Evolutionary conservation across 2,888 invertebrate genomes (phyloP).

Genomic region (Imbricaverruca yamaguchii): DNA sequence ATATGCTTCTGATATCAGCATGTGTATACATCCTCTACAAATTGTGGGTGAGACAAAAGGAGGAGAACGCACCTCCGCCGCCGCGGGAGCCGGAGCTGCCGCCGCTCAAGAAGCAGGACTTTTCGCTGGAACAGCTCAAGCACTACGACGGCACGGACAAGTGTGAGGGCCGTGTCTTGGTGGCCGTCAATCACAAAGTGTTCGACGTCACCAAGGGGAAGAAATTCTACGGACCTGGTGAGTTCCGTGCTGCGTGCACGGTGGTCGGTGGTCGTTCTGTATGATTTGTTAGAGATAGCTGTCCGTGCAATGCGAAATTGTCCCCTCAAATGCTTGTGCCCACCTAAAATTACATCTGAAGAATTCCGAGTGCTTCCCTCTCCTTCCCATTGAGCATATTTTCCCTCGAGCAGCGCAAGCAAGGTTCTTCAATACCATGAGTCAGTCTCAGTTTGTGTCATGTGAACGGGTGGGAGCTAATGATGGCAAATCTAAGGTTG

Average conservation of each 20-base stretch:
- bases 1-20: slow-evolving; percentile 40
- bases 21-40: slow-evolving; percentile 42
- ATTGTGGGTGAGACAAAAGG: slow-evolving; percentile 35
- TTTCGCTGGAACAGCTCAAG: slow-evolving; percentile 77
- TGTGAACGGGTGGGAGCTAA: too few relatives aligned
- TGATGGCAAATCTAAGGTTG: too few relatives aligned
- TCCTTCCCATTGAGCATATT: too few relatives aligned
- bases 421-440: too few relatives aligned
- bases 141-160: slow-evolving; percentile 76
- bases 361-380: too few relatives aligned
- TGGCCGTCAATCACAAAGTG: slow-evolving; percentile 89
- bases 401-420: too few relatives aligned
- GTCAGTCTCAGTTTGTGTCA: too few relatives aligned
- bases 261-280: too few relatives aligned
- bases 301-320: background rate
- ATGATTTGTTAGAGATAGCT: too few relatives aligned
- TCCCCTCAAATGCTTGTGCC: background rate
- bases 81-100: slow-evolving; percentile 58
- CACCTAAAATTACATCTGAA: too few relatives aligned
- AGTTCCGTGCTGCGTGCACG: slow-evolving; percentile 32
- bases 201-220: slow-evolving; percentile 90
- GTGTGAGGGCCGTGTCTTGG: slow-evolving; percentile 71
- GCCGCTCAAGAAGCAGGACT: slow-evolving; percentile 73
- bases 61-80: slow-evolving; percentile 13
- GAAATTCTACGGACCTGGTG: slow-evolving; percentile 90